Conservation (phyloP, 2,888 invertebrate species). For the Hydroisotoma schaefferi region DNA sequence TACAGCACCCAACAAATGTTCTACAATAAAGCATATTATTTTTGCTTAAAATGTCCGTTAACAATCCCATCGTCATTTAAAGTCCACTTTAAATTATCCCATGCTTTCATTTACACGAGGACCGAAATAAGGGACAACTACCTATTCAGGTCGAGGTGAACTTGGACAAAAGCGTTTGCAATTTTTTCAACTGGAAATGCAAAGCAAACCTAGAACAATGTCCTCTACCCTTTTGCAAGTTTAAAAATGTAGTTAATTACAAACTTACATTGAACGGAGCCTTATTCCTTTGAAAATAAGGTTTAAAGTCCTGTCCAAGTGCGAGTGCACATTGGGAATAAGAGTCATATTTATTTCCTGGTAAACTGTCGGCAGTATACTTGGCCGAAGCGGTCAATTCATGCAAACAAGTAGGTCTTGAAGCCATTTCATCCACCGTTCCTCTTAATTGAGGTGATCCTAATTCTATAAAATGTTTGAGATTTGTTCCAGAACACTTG, state of each 20-base stretch:
- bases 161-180: constrained; percentile 9
- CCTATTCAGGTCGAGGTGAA: too few relatives aligned
- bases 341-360: constrained; percentile 50
- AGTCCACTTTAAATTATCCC: too few relatives aligned
- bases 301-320: constrained; percentile 50
- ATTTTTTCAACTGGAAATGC: constrained; percentile 2
- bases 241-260: too few relatives aligned
- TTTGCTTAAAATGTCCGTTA: too few relatives aligned
- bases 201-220: neutral
- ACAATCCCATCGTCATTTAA: too few relatives aligned
- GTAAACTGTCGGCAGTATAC: constrained; percentile 32
- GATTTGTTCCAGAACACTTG: constrained; percentile 50
- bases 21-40: constrained; percentile 43
- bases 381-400: constrained; percentile 7
- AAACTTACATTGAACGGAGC: constrained; percentile 50
- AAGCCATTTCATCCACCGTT: constrained; percentile 4
- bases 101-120: too few relatives aligned
- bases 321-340: constrained; percentile 51
- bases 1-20: constrained; percentile 52
- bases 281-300: constrained; percentile 49
- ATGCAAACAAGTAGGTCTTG: constrained; percentile 15
- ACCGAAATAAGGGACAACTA: too few relatives aligned
- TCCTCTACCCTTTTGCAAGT: neutral
- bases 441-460: constrained; percentile 35
- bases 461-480: constrained; percentile 50